Base-by-base conservation (phyloP, 2,888 invertebrate genomes). In the Idaea dimidiata region DNA sequence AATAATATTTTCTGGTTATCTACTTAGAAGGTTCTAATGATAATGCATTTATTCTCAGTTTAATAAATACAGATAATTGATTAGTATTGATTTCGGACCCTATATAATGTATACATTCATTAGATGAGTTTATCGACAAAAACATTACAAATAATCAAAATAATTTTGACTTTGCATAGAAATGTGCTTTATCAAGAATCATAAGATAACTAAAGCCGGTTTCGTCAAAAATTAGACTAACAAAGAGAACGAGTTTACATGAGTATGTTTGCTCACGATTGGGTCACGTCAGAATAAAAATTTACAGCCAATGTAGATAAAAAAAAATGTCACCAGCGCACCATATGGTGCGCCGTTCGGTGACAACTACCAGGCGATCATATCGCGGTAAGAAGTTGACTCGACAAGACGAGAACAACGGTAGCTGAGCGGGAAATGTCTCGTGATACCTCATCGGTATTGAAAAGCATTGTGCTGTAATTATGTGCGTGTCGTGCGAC, bases 361-460 rank as follows among this genome's bases (percentile, higher is more conserved):
- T 90, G 91, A 91, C 91, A 91, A 84, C 80, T 91, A 91, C 91
- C 80, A 91, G 89, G 80, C 78, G 74, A 63, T 68, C 88, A 91
- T 83, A 81, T 78, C 69, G 68, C 70, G 71, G 71, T 68, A 80
- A 76, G 84, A 85, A 81, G 75, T 82, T 74, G 71, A 73, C 65
- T 71, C 76, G 74, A 72, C 72, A 79, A 77, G 77, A 76, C 72
- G 79, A 77, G 77, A 76, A 78, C 74, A 74, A 72, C 78, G 75
- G 77, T 77, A 78, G 79, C 73, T 73, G 43, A 66, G 67, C 65
- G 76, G 76, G 78, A 77, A 81, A 78, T 78, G 78, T 79, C 77
- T 75, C 79, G 75, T 72, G 72, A 67, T 68, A 66, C 59, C 67
- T 62, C 63, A 66, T 59, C 67, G 64, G 63, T 66, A 66, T 65